Percentiles rank a stretch among this genome's conserved stretches.
These are phyloP conservation scores for Cartodere bifasciata DNA, from an alignment of 2,888 invertebrate species.

Conservation along the genomic window DNA sequence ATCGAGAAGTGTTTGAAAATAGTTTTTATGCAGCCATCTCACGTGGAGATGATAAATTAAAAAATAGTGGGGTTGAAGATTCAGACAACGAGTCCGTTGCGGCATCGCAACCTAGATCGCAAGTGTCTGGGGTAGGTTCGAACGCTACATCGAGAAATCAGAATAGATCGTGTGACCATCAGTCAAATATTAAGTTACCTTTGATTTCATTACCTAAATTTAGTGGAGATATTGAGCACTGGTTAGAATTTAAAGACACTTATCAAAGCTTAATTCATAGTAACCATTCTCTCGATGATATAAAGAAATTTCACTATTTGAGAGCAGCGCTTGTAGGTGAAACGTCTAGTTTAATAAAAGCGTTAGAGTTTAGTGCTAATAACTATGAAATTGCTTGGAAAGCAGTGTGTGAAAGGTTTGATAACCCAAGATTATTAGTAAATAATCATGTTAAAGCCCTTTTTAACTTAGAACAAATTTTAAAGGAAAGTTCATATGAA, in stretches of 20 bases:
- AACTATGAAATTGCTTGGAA: constrained; percentile 4
- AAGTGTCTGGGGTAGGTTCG: too few species aligned
- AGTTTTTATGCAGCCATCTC: too few species aligned
- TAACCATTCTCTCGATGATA: constrained; percentile 1
- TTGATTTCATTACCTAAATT: constrained; percentile 3
- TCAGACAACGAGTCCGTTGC: too few species aligned
- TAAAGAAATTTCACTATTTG: constrained; percentile 4
- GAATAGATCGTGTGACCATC: too few species aligned
- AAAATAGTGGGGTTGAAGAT: too few species aligned
- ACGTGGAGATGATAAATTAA: too few species aligned
- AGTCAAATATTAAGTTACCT: constrained; percentile 1
- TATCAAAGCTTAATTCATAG: constrained; percentile 4
- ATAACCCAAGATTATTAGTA: constrained; percentile 2
- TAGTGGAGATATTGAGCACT: constrained; percentile 1
- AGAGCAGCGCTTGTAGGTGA: constrained; percentile 1
- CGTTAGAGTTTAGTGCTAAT: not conserved
- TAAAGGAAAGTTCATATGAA: too few species aligned
- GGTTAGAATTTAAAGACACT: constrained; percentile 2
- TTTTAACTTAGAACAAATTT: too few species aligned
- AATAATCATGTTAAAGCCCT: constrained; percentile 1
- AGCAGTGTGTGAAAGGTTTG: not conserved
- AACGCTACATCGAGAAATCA: too few species aligned
- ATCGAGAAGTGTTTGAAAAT: too few species aligned
- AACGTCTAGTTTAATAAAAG: not conserved
- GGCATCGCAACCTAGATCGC: too few species aligned